A percentile compares a stretch with the other conserved stretches of the same genome.
Evolutionary conservation across 2,888 invertebrate species (phyloP).

Genomic region (Parnassius orleans): DNA sequence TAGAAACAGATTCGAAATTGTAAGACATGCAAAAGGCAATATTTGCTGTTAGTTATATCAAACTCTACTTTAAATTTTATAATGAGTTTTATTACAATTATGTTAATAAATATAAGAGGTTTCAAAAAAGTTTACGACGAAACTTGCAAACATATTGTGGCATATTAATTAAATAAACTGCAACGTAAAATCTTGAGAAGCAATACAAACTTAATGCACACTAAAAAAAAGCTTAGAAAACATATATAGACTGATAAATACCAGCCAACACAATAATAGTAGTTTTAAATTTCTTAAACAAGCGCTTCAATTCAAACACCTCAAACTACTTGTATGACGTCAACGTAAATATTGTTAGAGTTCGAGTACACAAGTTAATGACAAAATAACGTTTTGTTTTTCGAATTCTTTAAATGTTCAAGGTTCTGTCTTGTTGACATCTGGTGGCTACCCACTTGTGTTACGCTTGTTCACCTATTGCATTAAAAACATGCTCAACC

Average conservation of each 20-base stretch:
- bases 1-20: slow-evolving; percentile 84
- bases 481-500: slow-evolving; percentile 41
- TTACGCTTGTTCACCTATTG: slow-evolving; percentile 10
- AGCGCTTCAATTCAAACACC: slow-evolving; percentile 1
- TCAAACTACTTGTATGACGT: slow-evolving; percentile 11
- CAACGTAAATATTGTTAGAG: slow-evolving; percentile 13
- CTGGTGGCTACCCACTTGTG: slow-evolving; percentile 21
- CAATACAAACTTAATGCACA: slow-evolving; percentile 7
- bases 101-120: too few species aligned
- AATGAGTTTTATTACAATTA: too few species aligned
- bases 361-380: background rate
- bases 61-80: slow-evolving; percentile 29
- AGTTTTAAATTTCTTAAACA: background rate
- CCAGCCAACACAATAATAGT: background rate
- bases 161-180: slow-evolving; percentile 1
- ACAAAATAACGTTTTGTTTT: slow-evolving; percentile 12
- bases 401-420: slow-evolving; percentile 9
- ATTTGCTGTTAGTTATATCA: slow-evolving; percentile 68
- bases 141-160: background rate
- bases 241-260: background rate
- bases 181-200: slow-evolving; percentile 10
- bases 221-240: background rate
- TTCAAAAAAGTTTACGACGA: too few species aligned
- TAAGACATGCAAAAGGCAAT: slow-evolving; percentile 86
- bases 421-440: slow-evolving; percentile 17